These are phyloP conservation scores for Laspeyria flexula DNA, from an alignment of 2,888 invertebrate species.

Conservation along the genomic window DNA sequence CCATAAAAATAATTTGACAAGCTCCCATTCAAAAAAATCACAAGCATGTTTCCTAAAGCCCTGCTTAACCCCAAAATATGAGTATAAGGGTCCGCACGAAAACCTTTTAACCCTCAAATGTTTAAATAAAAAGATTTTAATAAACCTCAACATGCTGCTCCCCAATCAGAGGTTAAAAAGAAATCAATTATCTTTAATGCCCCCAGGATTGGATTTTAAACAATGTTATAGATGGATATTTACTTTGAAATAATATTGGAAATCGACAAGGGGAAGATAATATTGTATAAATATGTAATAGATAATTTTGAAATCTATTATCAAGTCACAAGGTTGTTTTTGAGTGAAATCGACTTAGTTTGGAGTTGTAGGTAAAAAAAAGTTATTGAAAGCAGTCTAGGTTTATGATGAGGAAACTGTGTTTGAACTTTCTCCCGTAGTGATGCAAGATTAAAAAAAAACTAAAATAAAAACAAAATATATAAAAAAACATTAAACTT, in stretches of 20 bases:
- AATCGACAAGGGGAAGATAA: constrained; percentile 15
- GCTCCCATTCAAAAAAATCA: not conserved
- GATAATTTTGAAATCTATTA: not conserved
- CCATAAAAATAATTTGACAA: too few relatives aligned
- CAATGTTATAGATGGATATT: constrained; percentile 7
- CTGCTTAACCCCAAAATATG: not conserved
- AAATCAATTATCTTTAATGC: constrained; percentile 33
- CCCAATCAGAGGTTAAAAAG: constrained; percentile 29
- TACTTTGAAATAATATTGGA: constrained; percentile 20
- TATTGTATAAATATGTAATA: constrained; percentile 20
- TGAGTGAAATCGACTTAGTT: too few relatives aligned
- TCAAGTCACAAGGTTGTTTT: too few relatives aligned
- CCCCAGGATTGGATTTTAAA: constrained; percentile 14
- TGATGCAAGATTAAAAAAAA: too few relatives aligned
- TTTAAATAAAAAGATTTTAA: constrained; percentile 22
- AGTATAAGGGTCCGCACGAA: not conserved
- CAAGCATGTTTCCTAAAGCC: not conserved
- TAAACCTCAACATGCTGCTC: constrained; percentile 30
- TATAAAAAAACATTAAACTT: too few relatives aligned
- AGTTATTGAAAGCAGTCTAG: too few relatives aligned
- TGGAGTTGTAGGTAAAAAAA: too few relatives aligned
- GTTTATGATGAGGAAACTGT: too few relatives aligned
- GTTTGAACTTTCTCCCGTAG: too few relatives aligned
- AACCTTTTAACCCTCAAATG: not conserved
- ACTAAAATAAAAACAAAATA: too few relatives aligned